Evolutionary conservation across 2,888 invertebrate species (phyloP), one percentile per base, ranked within the genome.

Genomic region (Aromia moschata): DNA sequence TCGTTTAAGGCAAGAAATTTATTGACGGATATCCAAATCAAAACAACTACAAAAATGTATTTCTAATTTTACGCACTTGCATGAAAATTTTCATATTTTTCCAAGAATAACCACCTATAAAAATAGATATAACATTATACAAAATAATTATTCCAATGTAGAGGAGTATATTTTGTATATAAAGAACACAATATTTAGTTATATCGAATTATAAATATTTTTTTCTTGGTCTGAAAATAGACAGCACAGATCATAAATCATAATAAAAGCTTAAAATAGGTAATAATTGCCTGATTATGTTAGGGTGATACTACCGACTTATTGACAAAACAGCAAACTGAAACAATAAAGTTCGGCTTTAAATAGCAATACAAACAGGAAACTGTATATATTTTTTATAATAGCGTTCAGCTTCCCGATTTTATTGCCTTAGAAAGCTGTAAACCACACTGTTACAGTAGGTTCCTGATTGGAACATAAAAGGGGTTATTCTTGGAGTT

Each of bases 81-180:
- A 41, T 52, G 52, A 52, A 41, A 30, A 33, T 18, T 52, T 52
- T 37, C 52, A 41, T 16, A 40, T 2, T 17, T 37, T 15, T 30
- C 12, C 41, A 52, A 41, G 41, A 52, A 41, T 52, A 52, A 52
- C 41, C 40, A 52, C 25, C 25, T 10, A 11, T 33, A 10, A 33
- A 33, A 25, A 25, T 25, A 25, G 25, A 25, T 25, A 5, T 25
- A 25, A 9, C 9, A 25, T 25, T 5, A 25, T 25, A 25, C 4
- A n/a, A n/a, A n/a, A n/a, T n/a, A n/a, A n/a, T n/a, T n/a, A n/a
- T n/a, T n/a, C n/a, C n/a, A n/a, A n/a, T n/a, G n/a, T n/a, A n/a
- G n/a, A n/a, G n/a, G n/a, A n/a, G n/a, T n/a, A n/a, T n/a, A n/a
- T n/a, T n/a, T n/a, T n/a, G n/a, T n/a, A n/a, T n/a, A n/a, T n/a